Evolutionary conservation across 2,888 invertebrate species (phyloP).

Genomic region (Cheilosia scutellata): DNA sequence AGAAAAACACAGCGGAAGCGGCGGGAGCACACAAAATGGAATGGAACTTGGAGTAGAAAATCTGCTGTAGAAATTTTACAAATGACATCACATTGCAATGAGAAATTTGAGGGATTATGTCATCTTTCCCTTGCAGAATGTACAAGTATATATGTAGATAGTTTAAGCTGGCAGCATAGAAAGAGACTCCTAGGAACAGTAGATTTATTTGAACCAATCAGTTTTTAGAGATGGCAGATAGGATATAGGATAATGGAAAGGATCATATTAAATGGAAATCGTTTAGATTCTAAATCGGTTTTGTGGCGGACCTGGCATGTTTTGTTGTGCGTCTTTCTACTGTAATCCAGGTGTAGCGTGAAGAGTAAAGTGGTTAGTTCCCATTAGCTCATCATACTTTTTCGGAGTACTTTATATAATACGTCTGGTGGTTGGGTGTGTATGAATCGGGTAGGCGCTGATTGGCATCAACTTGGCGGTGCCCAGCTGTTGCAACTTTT

Average conservation of each 20-base stretch:
- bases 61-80: constrained; percentile 65
- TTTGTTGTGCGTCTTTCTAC: no score
- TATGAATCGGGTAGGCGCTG: no score
- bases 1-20: constrained; percentile 31
- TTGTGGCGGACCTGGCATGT: no score
- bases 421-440: no score
- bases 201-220: constrained; percentile 60
- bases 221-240: constrained; percentile 17
- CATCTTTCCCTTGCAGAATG: constrained; percentile 23
- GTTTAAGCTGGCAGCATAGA: constrained; percentile 14
- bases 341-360: no score
- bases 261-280: constrained; percentile 32
- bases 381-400: no score
- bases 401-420: no score
- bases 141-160: background rate
- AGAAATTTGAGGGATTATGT: constrained; percentile 60
- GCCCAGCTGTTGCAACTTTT: no score
- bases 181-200: constrained; percentile 46
- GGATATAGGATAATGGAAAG: constrained; percentile 24
- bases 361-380: no score
- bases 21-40: constrained; percentile 38
- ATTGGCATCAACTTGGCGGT: no score
- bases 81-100: constrained; percentile 66
- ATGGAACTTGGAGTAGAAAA: constrained; percentile 31
- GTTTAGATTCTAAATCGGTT: constrained; percentile 9